Evolutionary conservation across 2,797 vertebrate genomes (phyloP), one percentile per base, ranked within the genome.

Genomic region (Microcaecilia unicolor): DNA sequence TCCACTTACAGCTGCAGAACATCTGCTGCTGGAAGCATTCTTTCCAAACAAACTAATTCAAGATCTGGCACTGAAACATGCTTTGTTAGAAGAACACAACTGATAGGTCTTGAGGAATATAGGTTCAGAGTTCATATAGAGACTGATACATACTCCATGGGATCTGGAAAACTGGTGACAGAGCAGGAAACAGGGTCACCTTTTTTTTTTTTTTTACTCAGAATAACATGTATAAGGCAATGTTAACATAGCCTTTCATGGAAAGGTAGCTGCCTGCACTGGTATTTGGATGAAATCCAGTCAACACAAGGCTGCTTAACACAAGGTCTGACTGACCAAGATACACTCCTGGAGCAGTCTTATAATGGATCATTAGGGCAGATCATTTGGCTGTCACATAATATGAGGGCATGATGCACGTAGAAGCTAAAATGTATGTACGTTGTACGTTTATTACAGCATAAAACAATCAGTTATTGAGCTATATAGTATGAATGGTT

Each of bases 121-220:
- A 31, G 24, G 28, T 17, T 46, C 4, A 2, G 25, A 15, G 44
- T 6, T 21, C 13, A 22, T 38, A 34, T 49, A 10, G 6, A 15
- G 9, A 9, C 36, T 33, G 34, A 40, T 35, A 34, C 10, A 11
- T 19, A 5, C 1, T 1, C 6, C 40, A 27, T 25, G 27, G 9
- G 38, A 18, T n/a, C 29, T 41, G 47, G 31, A 18, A 28, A 52
- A 39, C 31, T 18, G 2, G 25, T 40, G 33, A 46, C 48, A 58
- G 52, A 47, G 55, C 48, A 49, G 51, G 50, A 64, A 34, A 27
- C 51, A 49, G 51, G 26, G 38, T 44, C 40, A 34, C n/a, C n/a
- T n/a, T n/a, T n/a, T n/a, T n/a, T n/a, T 45, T 64, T 44, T 55
- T 62, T 46, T 52, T 37, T 17, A 15, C 18, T 34, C 22, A 6